These are phyloP conservation scores for Pelochelys cantorii DNA, from an alignment of 2,797 vertebrate species.

Conservation along the genomic window DNA sequence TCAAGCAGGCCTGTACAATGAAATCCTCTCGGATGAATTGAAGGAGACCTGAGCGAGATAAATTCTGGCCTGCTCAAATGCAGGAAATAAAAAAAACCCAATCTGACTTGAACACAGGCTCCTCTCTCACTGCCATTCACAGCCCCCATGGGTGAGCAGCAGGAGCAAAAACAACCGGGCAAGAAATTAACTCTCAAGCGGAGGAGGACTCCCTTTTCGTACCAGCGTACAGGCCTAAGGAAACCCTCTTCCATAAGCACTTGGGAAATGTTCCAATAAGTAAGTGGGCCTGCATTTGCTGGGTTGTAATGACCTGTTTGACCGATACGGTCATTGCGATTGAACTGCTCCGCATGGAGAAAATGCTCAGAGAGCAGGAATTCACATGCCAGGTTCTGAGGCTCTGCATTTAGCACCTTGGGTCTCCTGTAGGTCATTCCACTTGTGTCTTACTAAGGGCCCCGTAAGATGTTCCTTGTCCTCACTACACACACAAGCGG, in stretches of 20 bases:
- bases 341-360: conserved; percentile 12
- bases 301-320: conserved; percentile 46
- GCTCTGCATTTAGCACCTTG: conserved; percentile 8
- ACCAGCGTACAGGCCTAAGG: conserved; percentile 51
- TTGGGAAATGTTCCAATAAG: conserved; percentile 71
- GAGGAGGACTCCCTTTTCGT: conserved; percentile 21
- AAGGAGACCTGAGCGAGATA: conserved; percentile 81
- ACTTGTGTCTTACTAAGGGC: conserved; percentile 30
- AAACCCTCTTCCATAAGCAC: conserved; percentile 64
- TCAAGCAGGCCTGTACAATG: conserved; percentile 84
- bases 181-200: conserved; percentile 50
- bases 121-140: conserved; percentile 14
- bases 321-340: conserved; percentile 25
- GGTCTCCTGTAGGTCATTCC: conserved; percentile 7
- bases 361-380: conserved; percentile 39
- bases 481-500: neutral
- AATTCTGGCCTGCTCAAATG: conserved; percentile 80
- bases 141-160: neutral
- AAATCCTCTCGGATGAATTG: conserved; percentile 84
- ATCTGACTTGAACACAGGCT: conserved; percentile 62
- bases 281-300: conserved; percentile 46
- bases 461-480: conserved; percentile 43
- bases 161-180: neutral
- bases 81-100: conserved; percentile 65
- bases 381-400: conserved; percentile 10